Conservation (phyloP, 2,113 vertebrate genomes). For the Aldabrachelys gigantea region DNA sequence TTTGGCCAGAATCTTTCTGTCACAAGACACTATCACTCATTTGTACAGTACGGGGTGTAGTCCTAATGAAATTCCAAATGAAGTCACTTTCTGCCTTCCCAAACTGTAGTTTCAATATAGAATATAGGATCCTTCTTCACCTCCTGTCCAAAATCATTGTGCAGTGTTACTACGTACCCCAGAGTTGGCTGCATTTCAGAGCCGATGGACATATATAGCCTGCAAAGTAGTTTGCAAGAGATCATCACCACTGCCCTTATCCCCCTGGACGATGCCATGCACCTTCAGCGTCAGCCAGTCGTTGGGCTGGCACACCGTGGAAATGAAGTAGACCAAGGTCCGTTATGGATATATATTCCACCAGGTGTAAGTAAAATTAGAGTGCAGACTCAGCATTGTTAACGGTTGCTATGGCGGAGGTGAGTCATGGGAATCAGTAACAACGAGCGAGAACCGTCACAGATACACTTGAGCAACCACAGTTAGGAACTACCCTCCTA, state of each 20-base stretch:
- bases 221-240: background rate
- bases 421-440: background rate
- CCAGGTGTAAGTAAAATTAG: background rate
- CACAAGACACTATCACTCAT: background rate
- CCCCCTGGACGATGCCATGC: background rate
- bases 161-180: fast-evolving
- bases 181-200: background rate
- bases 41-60: background rate
- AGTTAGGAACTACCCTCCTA: background rate
- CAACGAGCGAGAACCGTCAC: background rate
- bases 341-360: background rate
- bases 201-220: background rate
- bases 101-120: background rate
- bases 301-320: background rate
- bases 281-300: background rate
- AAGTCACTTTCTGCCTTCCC: background rate
- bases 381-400: background rate
- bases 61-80: background rate
- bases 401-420: background rate
- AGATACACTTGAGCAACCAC: background rate
- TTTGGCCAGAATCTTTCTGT: background rate
- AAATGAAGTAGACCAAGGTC: background rate
- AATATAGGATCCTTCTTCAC: fast-evolving
- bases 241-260: background rate
- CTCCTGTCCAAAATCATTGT: fast-evolving